A percentile compares a stretch with the other conserved stretches of the same genome.
These are phyloP conservation scores for Axinella damicornis DNA, from an alignment of 37 sponge, comb jelly and placozoan species.

Conservation along the genomic window DNA sequence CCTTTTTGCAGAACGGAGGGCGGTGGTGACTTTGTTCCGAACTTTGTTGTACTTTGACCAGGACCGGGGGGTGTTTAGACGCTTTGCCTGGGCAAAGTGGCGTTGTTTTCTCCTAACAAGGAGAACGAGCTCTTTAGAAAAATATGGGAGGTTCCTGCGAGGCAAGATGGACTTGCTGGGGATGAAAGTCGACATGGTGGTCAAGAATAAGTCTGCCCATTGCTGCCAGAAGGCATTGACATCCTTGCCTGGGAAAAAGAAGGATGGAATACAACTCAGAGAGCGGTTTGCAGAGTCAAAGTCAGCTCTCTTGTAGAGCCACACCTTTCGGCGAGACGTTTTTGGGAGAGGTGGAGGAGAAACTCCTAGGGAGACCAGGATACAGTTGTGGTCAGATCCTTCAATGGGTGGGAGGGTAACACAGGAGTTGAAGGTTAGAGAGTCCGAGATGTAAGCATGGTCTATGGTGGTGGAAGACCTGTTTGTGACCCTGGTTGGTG, in stretches of 20 bases:
- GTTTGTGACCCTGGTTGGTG: neutral
- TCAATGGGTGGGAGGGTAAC: neutral
- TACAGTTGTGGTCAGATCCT: neutral
- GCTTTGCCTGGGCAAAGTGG: neutral
- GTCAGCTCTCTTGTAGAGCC: constrained; percentile 11
- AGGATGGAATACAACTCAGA: neutral
- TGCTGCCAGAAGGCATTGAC: neutral
- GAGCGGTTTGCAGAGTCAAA: neutral
- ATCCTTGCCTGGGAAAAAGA: neutral
- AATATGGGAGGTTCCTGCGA: too few relatives aligned
- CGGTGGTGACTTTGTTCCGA: constrained; percentile 9
- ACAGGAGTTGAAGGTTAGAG: neutral
- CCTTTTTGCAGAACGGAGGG: constrained; percentile 8
- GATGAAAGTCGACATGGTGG: too few relatives aligned
- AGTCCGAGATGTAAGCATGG: neutral
- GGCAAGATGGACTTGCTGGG: too few relatives aligned
- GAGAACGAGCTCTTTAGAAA: too few relatives aligned
- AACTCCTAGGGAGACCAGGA: neutral
- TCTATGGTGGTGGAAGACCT: neutral
- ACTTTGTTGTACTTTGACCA: constrained; percentile 4
- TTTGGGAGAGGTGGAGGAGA: neutral
- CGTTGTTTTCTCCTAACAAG: neutral
- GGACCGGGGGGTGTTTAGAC: neutral
- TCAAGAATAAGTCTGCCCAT: neutral
- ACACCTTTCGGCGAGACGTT: neutral